Conservation (phyloP, 35 echinoderm and acorn worm species). For the Amphiura filiformis region DNA sequence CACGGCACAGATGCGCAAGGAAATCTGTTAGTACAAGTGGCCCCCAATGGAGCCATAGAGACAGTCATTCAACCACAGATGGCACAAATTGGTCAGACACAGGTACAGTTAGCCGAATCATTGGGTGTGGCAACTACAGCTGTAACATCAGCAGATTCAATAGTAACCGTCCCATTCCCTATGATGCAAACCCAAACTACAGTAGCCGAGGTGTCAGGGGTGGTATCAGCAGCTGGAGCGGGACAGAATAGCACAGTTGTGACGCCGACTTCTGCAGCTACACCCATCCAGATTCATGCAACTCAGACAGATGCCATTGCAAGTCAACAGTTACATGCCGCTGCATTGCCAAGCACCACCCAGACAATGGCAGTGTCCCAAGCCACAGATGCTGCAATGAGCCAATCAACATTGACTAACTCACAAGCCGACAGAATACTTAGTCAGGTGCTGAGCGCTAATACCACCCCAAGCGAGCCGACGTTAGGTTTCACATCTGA, state of each 20-base stretch:
- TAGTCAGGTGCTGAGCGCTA: background rate
- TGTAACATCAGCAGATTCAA: background rate
- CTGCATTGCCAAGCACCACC: slow-evolving; percentile 14
- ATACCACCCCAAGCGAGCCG: background rate
- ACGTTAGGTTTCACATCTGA: background rate
- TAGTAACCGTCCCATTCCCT: slow-evolving; percentile 17
- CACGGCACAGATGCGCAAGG: slow-evolving; percentile 71
- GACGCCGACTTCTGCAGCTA: background rate
- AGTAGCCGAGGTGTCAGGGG: background rate
- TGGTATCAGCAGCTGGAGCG: background rate
- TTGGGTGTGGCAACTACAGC: slow-evolving; percentile 29
- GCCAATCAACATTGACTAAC: background rate
- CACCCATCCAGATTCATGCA: slow-evolving; percentile 20
- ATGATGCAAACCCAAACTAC: background rate
- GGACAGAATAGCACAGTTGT: slow-evolving; percentile 4
- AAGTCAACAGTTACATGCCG: background rate
- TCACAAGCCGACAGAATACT: background rate
- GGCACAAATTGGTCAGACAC: slow-evolving; percentile 20
- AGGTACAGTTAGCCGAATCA: background rate
- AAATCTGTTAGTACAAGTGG: slow-evolving; percentile 67
- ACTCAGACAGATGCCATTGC: background rate
- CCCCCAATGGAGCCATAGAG: background rate
- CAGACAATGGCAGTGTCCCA: background rate
- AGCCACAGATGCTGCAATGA: background rate
- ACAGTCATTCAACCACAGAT: slow-evolving; percentile 64